These are phyloP conservation scores for Thripadectes ignobilis DNA, from an alignment of 2,797 vertebrate species.

Conservation along the genomic window DNA sequence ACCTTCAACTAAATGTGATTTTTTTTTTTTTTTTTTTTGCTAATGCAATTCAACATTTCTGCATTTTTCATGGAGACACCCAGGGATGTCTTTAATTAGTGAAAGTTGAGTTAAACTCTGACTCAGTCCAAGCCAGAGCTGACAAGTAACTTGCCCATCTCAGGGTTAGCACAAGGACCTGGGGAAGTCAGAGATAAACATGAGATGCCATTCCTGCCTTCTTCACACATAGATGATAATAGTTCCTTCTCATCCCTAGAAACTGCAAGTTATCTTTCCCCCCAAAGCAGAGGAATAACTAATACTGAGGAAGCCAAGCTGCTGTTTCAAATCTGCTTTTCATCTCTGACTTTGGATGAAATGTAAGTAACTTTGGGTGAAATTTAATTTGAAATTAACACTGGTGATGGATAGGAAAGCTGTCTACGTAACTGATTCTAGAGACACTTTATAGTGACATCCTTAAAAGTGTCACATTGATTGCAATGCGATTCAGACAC, in stretches of 20 bases:
- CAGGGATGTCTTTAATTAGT: not conserved
- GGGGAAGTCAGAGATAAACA: not conserved
- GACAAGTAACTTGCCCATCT: not conserved
- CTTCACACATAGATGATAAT: not conserved
- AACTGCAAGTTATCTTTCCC: not conserved
- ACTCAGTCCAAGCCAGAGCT: not conserved
- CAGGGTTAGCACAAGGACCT: not conserved
- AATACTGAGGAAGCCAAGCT: not conserved
- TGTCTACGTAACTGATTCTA: accelerated
- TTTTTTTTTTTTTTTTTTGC: not conserved
- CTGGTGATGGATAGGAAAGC: not conserved
- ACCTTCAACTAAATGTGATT: accelerated
- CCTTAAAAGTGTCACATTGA: not conserved
- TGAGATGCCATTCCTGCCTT: not conserved
- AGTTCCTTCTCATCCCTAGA: not conserved
- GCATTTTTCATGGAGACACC: not conserved
- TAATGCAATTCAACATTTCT: not conserved
- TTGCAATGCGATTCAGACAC: not conserved
- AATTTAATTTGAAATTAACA: not conserved
- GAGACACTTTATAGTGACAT: not conserved
- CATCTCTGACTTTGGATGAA: not conserved
- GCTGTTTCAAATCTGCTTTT: not conserved
- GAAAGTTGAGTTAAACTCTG: not conserved
- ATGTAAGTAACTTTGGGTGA: not conserved
- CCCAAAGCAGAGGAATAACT: not conserved